These are phyloP conservation scores for Bombylius discolor DNA, from an alignment of 2,888 invertebrate genomes.

Conservation along the genomic window DNA sequence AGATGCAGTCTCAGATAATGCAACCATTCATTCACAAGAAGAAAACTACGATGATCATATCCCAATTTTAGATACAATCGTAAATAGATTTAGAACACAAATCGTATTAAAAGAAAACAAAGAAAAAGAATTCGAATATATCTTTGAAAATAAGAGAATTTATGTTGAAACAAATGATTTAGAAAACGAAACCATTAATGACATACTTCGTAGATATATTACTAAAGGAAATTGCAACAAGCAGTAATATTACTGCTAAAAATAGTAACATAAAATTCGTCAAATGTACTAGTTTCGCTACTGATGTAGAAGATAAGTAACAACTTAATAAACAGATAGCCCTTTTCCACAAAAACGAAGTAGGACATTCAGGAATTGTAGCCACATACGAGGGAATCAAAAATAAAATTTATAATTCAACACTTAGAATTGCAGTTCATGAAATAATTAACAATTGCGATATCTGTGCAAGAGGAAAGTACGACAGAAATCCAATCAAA, in stretches of 20 bases:
- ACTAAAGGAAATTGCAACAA: background rate
- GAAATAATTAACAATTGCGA: conserved; percentile 1
- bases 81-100: background rate
- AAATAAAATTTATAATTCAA: background rate
- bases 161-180: background rate
- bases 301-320: background rate
- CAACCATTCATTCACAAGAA: background rate
- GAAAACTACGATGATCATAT: background rate
- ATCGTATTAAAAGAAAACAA: background rate
- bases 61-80: background rate
- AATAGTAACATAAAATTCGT: background rate
- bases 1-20: no score
- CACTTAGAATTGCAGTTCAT: background rate
- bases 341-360: background rate
- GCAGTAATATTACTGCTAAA: background rate
- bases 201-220: background rate
- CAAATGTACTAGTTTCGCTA: background rate
- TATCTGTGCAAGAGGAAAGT: background rate
- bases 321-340: background rate
- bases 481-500: conserved; percentile 5
- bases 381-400: background rate
- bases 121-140: background rate
- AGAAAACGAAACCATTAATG: background rate
- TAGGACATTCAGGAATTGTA: background rate
- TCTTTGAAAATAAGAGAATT: background rate